These are phyloP conservation scores for Mormyrus proboscirostris DNA, from an alignment of 2,797 vertebrate species.

Conservation along the genomic window DNA sequence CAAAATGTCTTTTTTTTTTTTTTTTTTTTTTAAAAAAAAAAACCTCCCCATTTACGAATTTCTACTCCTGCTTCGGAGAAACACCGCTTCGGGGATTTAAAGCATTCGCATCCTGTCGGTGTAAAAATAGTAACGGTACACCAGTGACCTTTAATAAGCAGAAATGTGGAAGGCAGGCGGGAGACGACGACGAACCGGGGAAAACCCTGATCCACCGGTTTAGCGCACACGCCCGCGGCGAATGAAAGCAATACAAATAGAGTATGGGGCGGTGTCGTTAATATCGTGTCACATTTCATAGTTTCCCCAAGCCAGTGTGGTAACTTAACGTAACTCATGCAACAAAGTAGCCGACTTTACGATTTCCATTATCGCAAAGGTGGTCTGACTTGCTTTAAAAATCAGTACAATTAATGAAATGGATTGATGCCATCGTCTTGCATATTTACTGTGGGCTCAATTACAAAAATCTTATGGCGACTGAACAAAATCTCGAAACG, in stretches of 20 bases:
- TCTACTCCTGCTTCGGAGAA: constrained; percentile 22
- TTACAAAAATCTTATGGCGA: neutral
- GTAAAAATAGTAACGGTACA: constrained; percentile 38
- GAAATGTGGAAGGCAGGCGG: neutral
- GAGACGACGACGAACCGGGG: neutral
- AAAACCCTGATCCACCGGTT: neutral
- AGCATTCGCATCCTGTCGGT: constrained; percentile 34
- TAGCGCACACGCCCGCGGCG: neutral
- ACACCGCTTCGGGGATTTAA: constrained; percentile 31
- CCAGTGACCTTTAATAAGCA: constrained; percentile 24
- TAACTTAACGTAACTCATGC: neutral
- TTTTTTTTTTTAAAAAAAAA: no score
- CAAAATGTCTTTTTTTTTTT: constrained; percentile 27
- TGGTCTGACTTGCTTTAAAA: neutral
- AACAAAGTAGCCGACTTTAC: neutral
- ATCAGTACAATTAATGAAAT: neutral
- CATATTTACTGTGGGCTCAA: neutral
- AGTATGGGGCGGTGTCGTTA: neutral
- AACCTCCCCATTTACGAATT: constrained; percentile 17
- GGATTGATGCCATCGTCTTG: neutral
- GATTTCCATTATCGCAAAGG: neutral
- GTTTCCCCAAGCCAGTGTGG: neutral
- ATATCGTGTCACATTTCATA: neutral
- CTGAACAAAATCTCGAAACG: neutral
- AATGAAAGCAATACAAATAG: neutral